phyloP scores from a whole-genome alignment of 2,888 invertebrate species.

The Agonum fuliginosum region DNA sequence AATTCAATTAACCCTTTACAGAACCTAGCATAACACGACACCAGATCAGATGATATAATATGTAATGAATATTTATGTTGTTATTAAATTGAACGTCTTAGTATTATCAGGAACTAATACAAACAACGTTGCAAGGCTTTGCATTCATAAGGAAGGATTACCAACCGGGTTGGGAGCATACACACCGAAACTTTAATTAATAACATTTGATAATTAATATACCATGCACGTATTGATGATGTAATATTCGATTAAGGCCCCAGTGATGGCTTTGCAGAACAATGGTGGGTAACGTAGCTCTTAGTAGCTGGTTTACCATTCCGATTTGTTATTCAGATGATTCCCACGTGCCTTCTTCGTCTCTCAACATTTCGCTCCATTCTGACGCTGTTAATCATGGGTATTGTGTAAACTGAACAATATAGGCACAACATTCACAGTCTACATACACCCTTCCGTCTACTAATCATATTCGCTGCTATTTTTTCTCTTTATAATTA shows the following conservation, averaged over 20 bases:
- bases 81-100: constrained; percentile 25
- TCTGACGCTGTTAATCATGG: background rate
- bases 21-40: constrained; percentile 6
- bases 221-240: constrained; percentile 33
- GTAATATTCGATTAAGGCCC: constrained; percentile 33
- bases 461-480: background rate
- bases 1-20: background rate
- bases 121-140: background rate
- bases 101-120: constrained; percentile 15
- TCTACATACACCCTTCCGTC: background rate
- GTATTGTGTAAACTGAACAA: constrained; percentile 13
- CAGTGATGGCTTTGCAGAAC: background rate
- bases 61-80: constrained; percentile 29
- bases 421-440: background rate
- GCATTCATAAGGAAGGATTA: constrained; percentile 31
- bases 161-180: background rate
- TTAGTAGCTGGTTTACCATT: constrained; percentile 26
- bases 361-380: background rate
- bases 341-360: constrained; percentile 7
- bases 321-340: constrained; percentile 29
- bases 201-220: constrained; percentile 42
- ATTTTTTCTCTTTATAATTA: background rate
- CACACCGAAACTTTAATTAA: constrained; percentile 34
- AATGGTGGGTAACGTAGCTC: background rate
- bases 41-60: background rate